Conservation (phyloP, 1,140 invertebrate genomes). For the Asobara japonica region DNA sequence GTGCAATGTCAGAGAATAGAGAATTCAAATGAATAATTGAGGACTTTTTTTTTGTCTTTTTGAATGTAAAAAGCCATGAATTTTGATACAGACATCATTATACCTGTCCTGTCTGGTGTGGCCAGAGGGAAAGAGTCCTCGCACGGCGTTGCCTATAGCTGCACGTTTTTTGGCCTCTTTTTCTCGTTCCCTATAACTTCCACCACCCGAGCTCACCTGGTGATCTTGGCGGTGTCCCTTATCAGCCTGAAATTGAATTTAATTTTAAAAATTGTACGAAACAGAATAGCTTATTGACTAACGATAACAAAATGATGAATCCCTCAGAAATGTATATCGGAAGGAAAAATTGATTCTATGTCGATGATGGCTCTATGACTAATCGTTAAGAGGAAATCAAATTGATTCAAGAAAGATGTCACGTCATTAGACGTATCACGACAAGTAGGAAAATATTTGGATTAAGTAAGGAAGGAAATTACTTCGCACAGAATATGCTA, state of each 20-base stretch:
- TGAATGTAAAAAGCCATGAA: constrained; percentile 64
- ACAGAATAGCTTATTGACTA: no score
- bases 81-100: constrained; percentile 68
- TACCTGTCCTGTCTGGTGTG: constrained; percentile 67
- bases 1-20: neutral
- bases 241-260: constrained; percentile 51
- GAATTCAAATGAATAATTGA: constrained; percentile 42
- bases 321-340: no score
- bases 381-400: no score
- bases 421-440: neutral
- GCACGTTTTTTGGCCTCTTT: constrained; percentile 64
- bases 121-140: constrained; percentile 64
- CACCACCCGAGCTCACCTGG: constrained; percentile 56
- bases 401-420: no score
- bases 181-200: constrained; percentile 54
- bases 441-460: neutral
- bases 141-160: constrained; percentile 66
- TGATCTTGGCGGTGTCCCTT: constrained; percentile 55
- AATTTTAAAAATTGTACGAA: constrained; percentile 1
- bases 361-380: no score
- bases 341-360: no score
- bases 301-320: no score
- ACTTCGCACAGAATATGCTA: neutral
- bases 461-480: constrained; percentile 4
- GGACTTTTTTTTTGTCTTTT: constrained; percentile 48